These are phyloP conservation scores for Caenorhabditis remanei DNA, from an alignment of 1,140 invertebrate species.

Conservation along the genomic window DNA sequence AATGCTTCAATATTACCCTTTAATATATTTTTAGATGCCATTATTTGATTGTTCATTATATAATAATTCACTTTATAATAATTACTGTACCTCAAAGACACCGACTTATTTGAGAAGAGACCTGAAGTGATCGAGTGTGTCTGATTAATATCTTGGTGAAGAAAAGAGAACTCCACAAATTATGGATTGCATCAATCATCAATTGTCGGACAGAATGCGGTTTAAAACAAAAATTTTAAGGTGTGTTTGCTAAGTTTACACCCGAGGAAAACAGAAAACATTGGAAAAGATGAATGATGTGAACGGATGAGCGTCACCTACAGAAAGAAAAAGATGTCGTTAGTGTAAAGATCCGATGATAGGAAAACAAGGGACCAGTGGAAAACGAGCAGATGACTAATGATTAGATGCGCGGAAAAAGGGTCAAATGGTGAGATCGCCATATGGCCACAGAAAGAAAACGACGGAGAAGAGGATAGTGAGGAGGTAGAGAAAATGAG, in stretches of 20 bases:
- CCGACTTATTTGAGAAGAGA: too few species aligned
- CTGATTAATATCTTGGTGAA: too few species aligned
- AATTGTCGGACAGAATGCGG: too few species aligned
- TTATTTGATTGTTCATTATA: too few species aligned
- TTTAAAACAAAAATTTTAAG: background rate
- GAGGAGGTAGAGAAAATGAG: background rate
- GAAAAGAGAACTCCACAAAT: too few species aligned
- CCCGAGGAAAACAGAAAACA: background rate
- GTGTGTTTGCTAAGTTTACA: constrained; percentile 7
- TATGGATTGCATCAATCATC: too few species aligned
- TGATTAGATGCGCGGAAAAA: constrained; percentile 45
- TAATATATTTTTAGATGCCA: too few species aligned
- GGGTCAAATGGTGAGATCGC: constrained; percentile 43
- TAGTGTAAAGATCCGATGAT: constrained; percentile 45
- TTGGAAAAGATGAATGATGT: constrained; percentile 13
- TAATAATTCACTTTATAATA: too few species aligned
- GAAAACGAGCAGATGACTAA: constrained; percentile 55
- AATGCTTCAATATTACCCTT: too few species aligned
- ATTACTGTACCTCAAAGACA: too few species aligned
- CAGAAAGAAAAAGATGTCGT: constrained; percentile 21
- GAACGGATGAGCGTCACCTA: constrained; percentile 14
- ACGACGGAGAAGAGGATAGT: background rate
- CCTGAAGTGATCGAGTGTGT: too few species aligned
- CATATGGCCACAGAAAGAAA: constrained; percentile 33
- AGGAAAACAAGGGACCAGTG: constrained; percentile 30